These are phyloP conservation scores for Scarus forsteni DNA, from an alignment of 2,797 vertebrate species.

Conservation along the genomic window DNA sequence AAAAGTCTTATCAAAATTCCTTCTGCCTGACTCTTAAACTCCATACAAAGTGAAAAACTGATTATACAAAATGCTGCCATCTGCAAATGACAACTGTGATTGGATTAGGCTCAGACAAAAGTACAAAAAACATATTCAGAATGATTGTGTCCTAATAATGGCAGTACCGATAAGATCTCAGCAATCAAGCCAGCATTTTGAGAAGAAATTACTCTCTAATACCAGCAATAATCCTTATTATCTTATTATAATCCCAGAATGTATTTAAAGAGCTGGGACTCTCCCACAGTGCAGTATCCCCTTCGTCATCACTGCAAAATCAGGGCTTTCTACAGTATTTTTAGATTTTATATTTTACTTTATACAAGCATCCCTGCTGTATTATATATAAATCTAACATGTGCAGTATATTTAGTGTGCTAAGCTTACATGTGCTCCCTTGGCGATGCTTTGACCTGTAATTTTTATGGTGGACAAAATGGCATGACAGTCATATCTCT, in stretches of 20 bases:
- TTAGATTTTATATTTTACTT: background rate
- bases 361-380: too few species aligned
- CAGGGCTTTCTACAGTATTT: background rate
- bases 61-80: slow-evolving; percentile 7
- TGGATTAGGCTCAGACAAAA: slow-evolving; percentile 23
- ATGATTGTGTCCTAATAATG: slow-evolving; percentile 23
- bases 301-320: slow-evolving; percentile 8
- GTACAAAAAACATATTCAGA: slow-evolving; percentile 3
- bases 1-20: slow-evolving; percentile 3
- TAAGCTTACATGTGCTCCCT: too few species aligned
- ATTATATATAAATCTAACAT: too few species aligned
- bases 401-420: too few species aligned
- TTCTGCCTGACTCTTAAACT: background rate
- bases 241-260: slow-evolving; percentile 17
- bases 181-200: slow-evolving; percentile 25
- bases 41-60: background rate
- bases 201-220: slow-evolving; percentile 21
- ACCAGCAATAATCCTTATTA: slow-evolving; percentile 22
- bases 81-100: slow-evolving; percentile 38
- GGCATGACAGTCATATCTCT: too few species aligned
- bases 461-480: too few species aligned
- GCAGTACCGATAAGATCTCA: slow-evolving; percentile 29
- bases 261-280: slow-evolving; percentile 10
- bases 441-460: too few species aligned
- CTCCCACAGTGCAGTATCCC: background rate